Evolutionary conservation across 2,888 invertebrate species (phyloP).

Genomic region (Drosophila incognita): DNA sequence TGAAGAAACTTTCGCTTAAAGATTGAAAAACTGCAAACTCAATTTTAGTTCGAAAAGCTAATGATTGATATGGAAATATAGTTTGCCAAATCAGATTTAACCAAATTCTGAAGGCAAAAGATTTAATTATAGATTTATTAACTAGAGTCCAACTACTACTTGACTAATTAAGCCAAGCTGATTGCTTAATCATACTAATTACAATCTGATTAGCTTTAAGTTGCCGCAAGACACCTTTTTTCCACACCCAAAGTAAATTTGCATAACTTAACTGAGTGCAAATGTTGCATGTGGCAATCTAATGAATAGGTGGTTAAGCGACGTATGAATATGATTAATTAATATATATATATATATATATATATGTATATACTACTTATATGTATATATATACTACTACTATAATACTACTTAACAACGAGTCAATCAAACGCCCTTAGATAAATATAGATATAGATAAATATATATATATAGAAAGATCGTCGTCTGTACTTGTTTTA

Average conservation of each 20-base stretch:
- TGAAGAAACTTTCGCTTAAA: background rate
- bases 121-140: background rate
- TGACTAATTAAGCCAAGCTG: background rate
- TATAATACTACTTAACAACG: background rate
- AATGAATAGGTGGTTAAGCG: background rate
- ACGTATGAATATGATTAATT: background rate
- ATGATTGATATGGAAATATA: background rate
- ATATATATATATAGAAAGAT: background rate
- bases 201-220: background rate
- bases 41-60: background rate
- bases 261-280: background rate
- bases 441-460: background rate
- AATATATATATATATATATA: background rate
- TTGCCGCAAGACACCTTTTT: background rate
- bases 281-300: background rate
- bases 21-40: background rate
- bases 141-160: background rate
- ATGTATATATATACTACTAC: no score
- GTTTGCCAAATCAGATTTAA: background rate
- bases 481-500: background rate
- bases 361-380: no score
- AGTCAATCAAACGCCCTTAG: background rate
- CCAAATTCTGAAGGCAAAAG: background rate
- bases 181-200: background rate
- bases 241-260: background rate